Evolutionary conservation across 2,797 vertebrate genomes (phyloP).

Genomic region (Atherinosoma microstoma): DNA sequence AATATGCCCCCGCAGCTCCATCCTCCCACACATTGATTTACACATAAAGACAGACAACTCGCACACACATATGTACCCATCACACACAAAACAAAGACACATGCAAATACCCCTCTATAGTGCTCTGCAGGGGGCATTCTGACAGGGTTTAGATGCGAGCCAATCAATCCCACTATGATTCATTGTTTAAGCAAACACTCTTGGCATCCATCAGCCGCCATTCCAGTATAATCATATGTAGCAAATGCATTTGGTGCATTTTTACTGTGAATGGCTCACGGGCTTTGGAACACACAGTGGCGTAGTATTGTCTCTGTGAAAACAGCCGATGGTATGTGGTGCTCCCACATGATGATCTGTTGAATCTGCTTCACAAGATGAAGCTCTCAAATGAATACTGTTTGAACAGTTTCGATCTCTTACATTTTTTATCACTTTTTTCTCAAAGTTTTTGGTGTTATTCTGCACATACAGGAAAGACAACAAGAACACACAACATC

Average conservation of each 20-base stretch:
- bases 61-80: slow-evolving; percentile 35
- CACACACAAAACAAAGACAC: slow-evolving; percentile 71
- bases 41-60: slow-evolving; percentile 75
- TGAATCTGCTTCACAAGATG: slow-evolving; percentile 61
- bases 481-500: slow-evolving; percentile 16
- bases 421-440: slow-evolving; percentile 11
- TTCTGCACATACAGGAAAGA: slow-evolving; percentile 27
- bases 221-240: slow-evolving; percentile 62
- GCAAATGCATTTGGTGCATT: slow-evolving; percentile 61
- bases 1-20: slow-evolving; percentile 73
- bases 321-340: slow-evolving; percentile 46
- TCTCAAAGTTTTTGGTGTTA: slow-evolving; percentile 45
- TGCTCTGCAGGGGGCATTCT: slow-evolving; percentile 74
- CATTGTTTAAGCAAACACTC: slow-evolving; percentile 80
- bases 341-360: slow-evolving; percentile 69
- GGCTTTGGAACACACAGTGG: slow-evolving; percentile 57
- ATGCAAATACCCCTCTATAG: slow-evolving; percentile 76
- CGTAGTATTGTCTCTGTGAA: slow-evolving; percentile 61
- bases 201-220: slow-evolving; percentile 68
- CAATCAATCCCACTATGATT: slow-evolving; percentile 76
- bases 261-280: slow-evolving; percentile 59
- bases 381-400: slow-evolving; percentile 34
- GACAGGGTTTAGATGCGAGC: slow-evolving; percentile 77
- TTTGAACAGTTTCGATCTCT: slow-evolving; percentile 38
- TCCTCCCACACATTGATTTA: slow-evolving; percentile 76